Evolutionary conservation across 2,797 vertebrate species (phyloP), one percentile per base, ranked within the genome.

Genomic region (Intellagama lesueurii): DNA sequence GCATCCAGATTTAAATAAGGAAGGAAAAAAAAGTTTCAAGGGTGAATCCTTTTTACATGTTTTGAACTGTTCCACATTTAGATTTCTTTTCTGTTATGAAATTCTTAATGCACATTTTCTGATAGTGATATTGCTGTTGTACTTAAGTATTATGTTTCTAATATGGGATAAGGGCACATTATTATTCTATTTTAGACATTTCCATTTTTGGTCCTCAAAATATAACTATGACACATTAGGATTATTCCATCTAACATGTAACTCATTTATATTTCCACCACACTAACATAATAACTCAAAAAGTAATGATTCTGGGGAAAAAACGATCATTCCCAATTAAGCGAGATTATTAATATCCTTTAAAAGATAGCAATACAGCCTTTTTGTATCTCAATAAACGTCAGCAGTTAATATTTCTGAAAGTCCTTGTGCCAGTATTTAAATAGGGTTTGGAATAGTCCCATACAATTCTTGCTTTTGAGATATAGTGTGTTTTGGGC

Each of bases 101-200:
- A 22, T 19, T 64, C 16, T 64, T 64, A 1, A 22, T 17, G 17
- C 19, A 19, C 16, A 64, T 64, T 64, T 64, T 2, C 60, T 17
- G 60, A 14, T 64, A 64, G 60, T 17, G 5, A 5, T 22, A 19
- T 22, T 64, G 52, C 12, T 56, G 60, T 4, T 64, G 19, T 56
- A 56, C 14, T 9, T 9, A 82, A 75, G 30, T 19, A n/a, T 78
- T 72, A 32, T 88, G 86, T 79, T 82, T 83, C 12, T 86, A 79
- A 70, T 89, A 7, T 60, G 89, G 16, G 28, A 60, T 4, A 80
- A 68, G 87, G 83, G 30, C 3, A 60, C 40, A 76, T 5, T 64
- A 5, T 52, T 17, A 60, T 22, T 85, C n/a, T 86, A 26, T 30
- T 49, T 78, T 60, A 79, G 47, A 26, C 47, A n/a, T 72, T 72